Evolutionary conservation across 2,113 vertebrate genomes (phyloP).

Genomic region (Mobula hypostoma): DNA sequence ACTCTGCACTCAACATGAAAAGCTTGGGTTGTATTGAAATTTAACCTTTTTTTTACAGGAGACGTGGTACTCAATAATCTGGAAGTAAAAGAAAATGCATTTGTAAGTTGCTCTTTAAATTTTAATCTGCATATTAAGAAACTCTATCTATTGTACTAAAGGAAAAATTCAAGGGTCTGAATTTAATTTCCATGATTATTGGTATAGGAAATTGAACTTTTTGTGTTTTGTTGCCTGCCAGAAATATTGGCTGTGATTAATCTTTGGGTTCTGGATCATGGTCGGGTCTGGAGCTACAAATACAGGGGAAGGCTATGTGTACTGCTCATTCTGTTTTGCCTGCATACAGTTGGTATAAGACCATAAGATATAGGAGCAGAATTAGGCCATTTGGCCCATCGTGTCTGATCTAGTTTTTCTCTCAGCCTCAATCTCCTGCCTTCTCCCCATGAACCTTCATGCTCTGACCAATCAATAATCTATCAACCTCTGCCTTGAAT

Average conservation of each 20-base stretch:
- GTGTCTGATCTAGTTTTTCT: no score
- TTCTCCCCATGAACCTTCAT: no score
- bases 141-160: slow-evolving; percentile 1
- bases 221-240: background rate
- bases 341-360: background rate
- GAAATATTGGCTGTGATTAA: background rate
- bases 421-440: no score
- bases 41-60: slow-evolving; percentile 58
- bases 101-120: slow-evolving; percentile 66
- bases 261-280: no score
- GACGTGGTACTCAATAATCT: slow-evolving; percentile 80
- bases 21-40: background rate
- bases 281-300: background rate
- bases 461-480: no score
- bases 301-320: background rate
- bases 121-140: background rate
- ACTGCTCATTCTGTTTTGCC: background rate
- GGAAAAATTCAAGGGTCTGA: background rate
- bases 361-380: no score
- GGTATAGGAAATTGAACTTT: background rate
- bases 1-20: background rate
- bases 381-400: no score
- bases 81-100: slow-evolving; percentile 95
- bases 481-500: no score
- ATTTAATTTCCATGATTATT: background rate